Evolutionary conservation across 2,797 vertebrate species (phyloP), one percentile per base, ranked within the genome.

Genomic region (Urocyon cinereoargenteus): DNA sequence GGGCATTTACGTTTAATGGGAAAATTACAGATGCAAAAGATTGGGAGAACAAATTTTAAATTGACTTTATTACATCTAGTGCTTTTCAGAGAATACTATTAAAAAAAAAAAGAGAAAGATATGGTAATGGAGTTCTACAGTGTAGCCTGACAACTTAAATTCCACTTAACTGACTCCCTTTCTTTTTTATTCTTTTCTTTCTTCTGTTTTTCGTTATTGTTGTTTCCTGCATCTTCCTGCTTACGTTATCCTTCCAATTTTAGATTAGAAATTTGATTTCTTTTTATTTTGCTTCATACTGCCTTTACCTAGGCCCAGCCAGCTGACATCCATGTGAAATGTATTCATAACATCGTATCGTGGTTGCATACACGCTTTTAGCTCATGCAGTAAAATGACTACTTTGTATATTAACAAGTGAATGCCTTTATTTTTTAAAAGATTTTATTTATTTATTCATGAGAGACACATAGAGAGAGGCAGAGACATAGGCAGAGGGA

Each of bases 11-110:
- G 98, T 99, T 99, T 99, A 99, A 99, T 99, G 99, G 99, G 98
- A 99, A 99, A 99, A 99, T 99, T 99, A 99, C 99, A 99, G 99
- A 99, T 99, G 99, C 99, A 99, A 99, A 99, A 99, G 99, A 99
- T 99, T 99, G 99, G 99, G 99, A 99, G 99, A 99, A 99, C 99
- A 99, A 99, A 99, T 99, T 99, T 99, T 99, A 99, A 99, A 99
- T 99, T 99, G 99, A 99, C 98, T 99, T 99, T 99, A 99, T 99
- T 99, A 98, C 99, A 99, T 99, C 98, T 98, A 98, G 98, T 98
- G 98, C 98, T 99, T 99, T 98, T 98, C 98, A 98, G 98, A 99
- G 98, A 99, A 98, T 99, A 99, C 99, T 99, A 99, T 99, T 99
- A 98, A 98, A 99, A 99, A 99, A 99, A 98, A 97, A 64, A 28